Percentiles rank a stretch among this genome's conserved stretches.
Evolutionary conservation across 1,140 invertebrate genomes (phyloP).

Genomic region (Drosophila quadrilineata): DNA sequence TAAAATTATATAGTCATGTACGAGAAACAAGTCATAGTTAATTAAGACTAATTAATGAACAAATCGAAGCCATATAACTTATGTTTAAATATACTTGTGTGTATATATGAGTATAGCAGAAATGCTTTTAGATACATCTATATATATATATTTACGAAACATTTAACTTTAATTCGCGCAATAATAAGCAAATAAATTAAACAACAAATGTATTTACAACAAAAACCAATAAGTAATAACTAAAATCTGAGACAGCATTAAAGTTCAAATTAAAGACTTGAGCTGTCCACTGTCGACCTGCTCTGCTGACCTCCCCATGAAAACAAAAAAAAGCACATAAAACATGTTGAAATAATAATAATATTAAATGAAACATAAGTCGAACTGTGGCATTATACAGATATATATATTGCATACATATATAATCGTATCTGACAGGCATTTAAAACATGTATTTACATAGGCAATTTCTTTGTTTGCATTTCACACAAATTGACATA

Average conservation of each 20-base stretch:
- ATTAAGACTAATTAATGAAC: too few relatives aligned
- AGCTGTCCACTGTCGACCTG: slow-evolving; percentile 13
- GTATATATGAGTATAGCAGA: slow-evolving; percentile 29
- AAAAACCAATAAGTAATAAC: too few relatives aligned
- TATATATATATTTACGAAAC: slow-evolving; percentile 12
- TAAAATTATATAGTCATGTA: slow-evolving; percentile 12
- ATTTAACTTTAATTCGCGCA: slow-evolving; percentile 16
- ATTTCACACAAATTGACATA: slow-evolving; percentile 42
- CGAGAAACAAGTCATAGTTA: slow-evolving; percentile 21
- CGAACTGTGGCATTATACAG: slow-evolving; percentile 27
- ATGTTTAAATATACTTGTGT: slow-evolving; percentile 36
- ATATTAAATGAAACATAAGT: slow-evolving; percentile 10
- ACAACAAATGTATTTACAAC: slow-evolving; percentile 22
- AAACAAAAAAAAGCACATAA: not conserved
- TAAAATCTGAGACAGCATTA: not conserved
- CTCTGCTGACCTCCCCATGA: slow-evolving; percentile 26
- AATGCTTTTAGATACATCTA: slow-evolving; percentile 15
- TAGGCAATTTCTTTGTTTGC: slow-evolving; percentile 42
- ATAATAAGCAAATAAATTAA: slow-evolving; percentile 2
- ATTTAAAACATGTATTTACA: slow-evolving; percentile 51
- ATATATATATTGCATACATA: slow-evolving; percentile 10
- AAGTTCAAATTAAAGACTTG: slow-evolving; percentile 6
- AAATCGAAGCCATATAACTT: slow-evolving; percentile 20
- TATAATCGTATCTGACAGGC: slow-evolving; percentile 45
- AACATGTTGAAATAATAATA: not conserved